Conservation (phyloP, 2,888 invertebrate species). For the Dichetophora obliterata region DNA sequence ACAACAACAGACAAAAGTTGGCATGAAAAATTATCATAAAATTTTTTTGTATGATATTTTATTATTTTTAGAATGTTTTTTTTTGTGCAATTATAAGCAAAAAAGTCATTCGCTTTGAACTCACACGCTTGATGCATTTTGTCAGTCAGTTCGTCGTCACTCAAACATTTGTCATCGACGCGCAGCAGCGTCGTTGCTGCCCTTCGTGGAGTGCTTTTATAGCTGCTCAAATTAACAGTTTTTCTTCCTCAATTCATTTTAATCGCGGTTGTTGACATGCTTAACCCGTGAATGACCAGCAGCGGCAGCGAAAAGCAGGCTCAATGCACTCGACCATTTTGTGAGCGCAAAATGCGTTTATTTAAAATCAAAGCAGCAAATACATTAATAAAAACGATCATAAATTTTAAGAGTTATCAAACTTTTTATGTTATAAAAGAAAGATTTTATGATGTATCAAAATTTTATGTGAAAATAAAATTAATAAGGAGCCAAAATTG, state of each 20-base stretch:
- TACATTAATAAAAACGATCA: too few species aligned
- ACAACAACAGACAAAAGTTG: too few species aligned
- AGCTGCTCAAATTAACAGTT: not conserved
- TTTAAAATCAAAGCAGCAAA: too few species aligned
- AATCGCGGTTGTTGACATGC: conserved; percentile 16
- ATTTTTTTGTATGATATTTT: not conserved
- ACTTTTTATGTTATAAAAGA: too few species aligned
- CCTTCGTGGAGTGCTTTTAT: not conserved
- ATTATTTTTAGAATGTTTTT: not conserved
- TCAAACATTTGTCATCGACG: not conserved
- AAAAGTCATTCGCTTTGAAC: not conserved
- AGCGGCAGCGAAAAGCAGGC: not conserved
- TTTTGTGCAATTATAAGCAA: not conserved
- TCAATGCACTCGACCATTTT: not conserved
- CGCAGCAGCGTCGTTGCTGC: not conserved
- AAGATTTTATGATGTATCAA: too few species aligned
- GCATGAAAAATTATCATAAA: too few species aligned
- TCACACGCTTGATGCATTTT: not conserved
- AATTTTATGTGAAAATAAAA: too few species aligned
- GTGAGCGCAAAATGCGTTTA: not conserved
- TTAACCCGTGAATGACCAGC: conserved; percentile 25
- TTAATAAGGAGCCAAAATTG: too few species aligned
- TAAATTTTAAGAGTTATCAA: too few species aligned
- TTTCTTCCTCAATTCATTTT: not conserved
- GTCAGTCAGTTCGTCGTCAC: not conserved